Conservation (phyloP, 2,113 vertebrate genomes). For the Malurus cyaneus region DNA sequence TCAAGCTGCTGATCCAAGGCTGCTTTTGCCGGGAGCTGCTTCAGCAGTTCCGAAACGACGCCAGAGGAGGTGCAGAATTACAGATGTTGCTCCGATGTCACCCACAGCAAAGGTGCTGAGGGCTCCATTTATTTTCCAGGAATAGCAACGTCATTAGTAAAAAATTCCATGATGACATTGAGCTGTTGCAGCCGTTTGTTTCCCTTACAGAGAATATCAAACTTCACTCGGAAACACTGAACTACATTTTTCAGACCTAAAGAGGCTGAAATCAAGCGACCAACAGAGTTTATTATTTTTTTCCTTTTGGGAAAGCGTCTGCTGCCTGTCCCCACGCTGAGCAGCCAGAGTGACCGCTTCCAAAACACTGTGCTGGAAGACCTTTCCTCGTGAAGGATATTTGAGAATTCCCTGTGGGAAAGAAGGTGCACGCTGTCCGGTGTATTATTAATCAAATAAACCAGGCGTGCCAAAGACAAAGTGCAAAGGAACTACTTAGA, state of each 20-base stretch:
- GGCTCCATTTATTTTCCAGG: background rate
- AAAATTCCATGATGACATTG: background rate
- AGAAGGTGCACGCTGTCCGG: too few relatives aligned
- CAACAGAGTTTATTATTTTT: background rate
- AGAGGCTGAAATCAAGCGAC: background rate
- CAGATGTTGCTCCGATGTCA: background rate
- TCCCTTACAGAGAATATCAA: background rate
- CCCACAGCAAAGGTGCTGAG: conserved; percentile 17
- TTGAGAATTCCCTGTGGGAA: background rate
- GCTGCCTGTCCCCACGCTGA: background rate
- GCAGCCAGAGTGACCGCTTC: rapidly evolving
- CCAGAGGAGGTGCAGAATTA: conserved; percentile 4
- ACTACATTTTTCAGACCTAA: background rate
- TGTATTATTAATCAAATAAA: background rate
- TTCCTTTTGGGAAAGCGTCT: background rate
- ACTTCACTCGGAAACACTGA: background rate
- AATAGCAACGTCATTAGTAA: conserved; percentile 23
- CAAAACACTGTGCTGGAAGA: rapidly evolving
- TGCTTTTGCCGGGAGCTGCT: background rate
- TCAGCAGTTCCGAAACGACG: background rate
- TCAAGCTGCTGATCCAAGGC: background rate
- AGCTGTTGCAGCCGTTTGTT: background rate
- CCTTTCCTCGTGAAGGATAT: background rate
- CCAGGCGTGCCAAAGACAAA: background rate
- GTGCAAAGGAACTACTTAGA: background rate